phyloP scores from a whole-genome alignment of 2,113 vertebrate species.

The Hyperopisus bebe region DNA sequence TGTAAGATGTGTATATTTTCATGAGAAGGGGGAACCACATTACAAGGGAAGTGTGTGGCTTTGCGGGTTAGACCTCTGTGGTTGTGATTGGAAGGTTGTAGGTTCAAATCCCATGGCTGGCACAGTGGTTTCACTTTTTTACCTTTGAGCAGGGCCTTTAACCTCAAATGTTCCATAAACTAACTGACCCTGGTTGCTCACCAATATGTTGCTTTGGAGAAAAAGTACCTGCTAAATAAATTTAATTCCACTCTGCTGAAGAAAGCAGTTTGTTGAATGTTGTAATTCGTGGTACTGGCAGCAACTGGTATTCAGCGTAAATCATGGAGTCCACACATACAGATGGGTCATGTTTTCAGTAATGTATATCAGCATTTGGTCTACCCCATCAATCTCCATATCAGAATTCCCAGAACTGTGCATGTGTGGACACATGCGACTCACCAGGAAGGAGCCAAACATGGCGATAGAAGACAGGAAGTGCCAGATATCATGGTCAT shows the following conservation, averaged over 20 bases:
- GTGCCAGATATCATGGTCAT: constrained; percentile 98
- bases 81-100: background rate
- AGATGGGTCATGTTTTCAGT: background rate
- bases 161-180: background rate
- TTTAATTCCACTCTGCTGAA: background rate
- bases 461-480: constrained; percentile 96
- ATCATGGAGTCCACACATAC: background rate
- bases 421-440: constrained; percentile 1
- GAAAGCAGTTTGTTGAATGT: background rate
- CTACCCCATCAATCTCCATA: too few species aligned
- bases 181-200: background rate
- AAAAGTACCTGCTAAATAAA: background rate
- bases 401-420: background rate
- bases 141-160: background rate
- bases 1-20: background rate
- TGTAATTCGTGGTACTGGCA: background rate
- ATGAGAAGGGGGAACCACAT: background rate
- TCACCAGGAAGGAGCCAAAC: constrained; percentile 95
- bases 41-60: background rate
- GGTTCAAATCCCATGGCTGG: background rate
- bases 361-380: background rate
- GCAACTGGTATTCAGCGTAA: background rate
- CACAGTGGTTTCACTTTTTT: background rate
- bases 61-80: background rate
- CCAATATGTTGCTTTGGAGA: background rate